A percentile compares a stretch with the other conserved stretches of the same genome.
Conservation (phyloP, 2,888 invertebrate species). For the Agonopterix arenella region DNA sequence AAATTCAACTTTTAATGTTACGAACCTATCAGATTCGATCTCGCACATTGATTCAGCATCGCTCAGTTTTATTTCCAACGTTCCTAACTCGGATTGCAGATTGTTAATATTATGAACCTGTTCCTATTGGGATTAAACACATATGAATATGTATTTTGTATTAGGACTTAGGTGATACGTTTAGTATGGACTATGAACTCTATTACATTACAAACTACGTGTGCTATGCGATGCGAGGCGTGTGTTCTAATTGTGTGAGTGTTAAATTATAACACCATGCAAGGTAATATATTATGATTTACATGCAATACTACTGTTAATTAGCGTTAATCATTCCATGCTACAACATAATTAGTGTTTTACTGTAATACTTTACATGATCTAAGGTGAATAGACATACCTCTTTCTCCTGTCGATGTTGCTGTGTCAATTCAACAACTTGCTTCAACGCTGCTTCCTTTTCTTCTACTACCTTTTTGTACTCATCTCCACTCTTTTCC, state of each 20-base stretch:
- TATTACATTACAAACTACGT: too few relatives aligned
- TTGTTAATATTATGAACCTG: conserved; percentile 32
- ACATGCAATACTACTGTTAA: too few relatives aligned
- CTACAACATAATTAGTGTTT: too few relatives aligned
- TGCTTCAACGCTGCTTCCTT: conserved; percentile 51
- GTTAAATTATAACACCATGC: not conserved
- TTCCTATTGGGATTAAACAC: conserved; percentile 44
- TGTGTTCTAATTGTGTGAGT: too few relatives aligned
- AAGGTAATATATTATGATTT: not conserved
- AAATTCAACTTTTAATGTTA: conserved; percentile 27
- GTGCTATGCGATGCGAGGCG: too few relatives aligned
- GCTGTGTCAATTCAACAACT: conserved; percentile 44
- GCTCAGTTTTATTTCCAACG: conserved; percentile 34
- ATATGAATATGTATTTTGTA: conserved; percentile 7
- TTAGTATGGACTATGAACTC: too few relatives aligned
- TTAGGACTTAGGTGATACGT: not conserved
- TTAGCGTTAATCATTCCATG: too few relatives aligned
- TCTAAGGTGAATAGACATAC: conserved; percentile 31
- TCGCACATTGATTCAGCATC: conserved; percentile 25
- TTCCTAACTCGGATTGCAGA: conserved; percentile 42
- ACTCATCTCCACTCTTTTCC: conserved; percentile 57
- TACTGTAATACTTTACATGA: too few relatives aligned
- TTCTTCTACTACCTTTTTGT: conserved; percentile 52
- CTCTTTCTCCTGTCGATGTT: conserved; percentile 59
- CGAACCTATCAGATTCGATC: conserved; percentile 28